Evolutionary conservation across 2,888 invertebrate genomes (phyloP).

Genomic region (Epinotia ramella): DNA sequence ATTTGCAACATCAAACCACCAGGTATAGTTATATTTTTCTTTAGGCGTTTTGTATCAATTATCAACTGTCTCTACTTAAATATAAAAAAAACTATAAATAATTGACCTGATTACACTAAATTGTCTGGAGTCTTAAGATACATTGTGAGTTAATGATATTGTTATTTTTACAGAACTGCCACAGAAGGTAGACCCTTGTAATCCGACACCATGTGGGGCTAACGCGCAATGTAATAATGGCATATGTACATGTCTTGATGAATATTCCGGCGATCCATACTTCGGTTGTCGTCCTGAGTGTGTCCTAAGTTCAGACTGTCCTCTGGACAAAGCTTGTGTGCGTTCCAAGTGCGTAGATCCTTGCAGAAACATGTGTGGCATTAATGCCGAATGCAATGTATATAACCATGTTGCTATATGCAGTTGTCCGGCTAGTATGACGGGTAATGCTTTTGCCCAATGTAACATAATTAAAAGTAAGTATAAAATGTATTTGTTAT

Average conservation of each 20-base stretch:
- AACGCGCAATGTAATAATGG: constrained; percentile 91
- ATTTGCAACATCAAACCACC: constrained; percentile 85
- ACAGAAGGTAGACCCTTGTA: constrained; percentile 86
- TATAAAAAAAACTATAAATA: not conserved
- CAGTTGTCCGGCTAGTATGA: constrained; percentile 86
- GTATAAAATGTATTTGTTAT: constrained; percentile 49
- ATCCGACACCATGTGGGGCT: constrained; percentile 91
- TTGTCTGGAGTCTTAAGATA: too few relatives aligned
- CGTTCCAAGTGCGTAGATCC: constrained; percentile 94
- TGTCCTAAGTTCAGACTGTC: constrained; percentile 91
- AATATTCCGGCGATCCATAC: constrained; percentile 92
- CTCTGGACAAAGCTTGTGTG: constrained; percentile 90
- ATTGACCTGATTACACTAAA: too few relatives aligned
- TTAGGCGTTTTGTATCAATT: not conserved
- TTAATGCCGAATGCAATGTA: constrained; percentile 91
- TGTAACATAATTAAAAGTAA: constrained; percentile 87
- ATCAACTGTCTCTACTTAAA: not conserved
- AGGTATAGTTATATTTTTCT: constrained; percentile 59
- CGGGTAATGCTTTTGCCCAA: constrained; percentile 89
- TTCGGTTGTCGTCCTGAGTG: constrained; percentile 93
- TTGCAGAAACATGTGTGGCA: constrained; percentile 92
- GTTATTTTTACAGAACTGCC: constrained; percentile 60
- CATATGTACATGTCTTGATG: constrained; percentile 90
- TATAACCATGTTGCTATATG: constrained; percentile 89
- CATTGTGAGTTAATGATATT: not conserved